These are phyloP conservation scores for Petrocephalus microphthalmus DNA, from an alignment of 2,113 vertebrate species.

Conservation along the genomic window DNA sequence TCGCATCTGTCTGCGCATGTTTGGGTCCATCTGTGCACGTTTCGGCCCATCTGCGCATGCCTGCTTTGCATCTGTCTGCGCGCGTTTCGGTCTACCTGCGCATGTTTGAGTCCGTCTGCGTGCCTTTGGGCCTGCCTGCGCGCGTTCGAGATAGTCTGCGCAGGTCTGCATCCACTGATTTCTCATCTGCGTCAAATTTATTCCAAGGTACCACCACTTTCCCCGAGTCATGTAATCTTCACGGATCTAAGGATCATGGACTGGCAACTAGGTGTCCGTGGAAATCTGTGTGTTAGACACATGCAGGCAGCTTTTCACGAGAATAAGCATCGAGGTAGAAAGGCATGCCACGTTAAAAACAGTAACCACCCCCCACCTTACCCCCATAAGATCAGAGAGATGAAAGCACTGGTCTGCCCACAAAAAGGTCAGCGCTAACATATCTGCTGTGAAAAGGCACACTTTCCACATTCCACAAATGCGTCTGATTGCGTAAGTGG, in stretches of 20 bases:
- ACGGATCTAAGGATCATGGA: neutral
- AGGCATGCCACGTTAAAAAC: neutral
- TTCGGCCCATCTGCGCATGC: neutral
- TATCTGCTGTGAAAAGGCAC: neutral
- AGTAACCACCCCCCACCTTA: neutral
- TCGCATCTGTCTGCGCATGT: neutral
- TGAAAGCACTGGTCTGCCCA: neutral
- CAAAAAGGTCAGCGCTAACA: neutral
- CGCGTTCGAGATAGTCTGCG: neutral
- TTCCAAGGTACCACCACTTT: neutral
- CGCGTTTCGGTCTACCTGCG: neutral
- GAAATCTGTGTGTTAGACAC: neutral
- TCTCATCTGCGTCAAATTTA: neutral
- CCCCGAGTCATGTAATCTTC: neutral
- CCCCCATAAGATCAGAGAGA: neutral
- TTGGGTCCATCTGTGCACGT: too few relatives aligned
- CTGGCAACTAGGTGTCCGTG: neutral
- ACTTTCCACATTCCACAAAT: neutral
- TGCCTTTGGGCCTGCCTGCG: neutral
- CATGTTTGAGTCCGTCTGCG: neutral
- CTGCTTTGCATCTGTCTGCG: neutral
- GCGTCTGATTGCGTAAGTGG: neutral
- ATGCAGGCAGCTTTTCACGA: neutral
- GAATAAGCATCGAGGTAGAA: neutral
- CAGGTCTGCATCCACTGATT: neutral